Conservation (phyloP, 2,113 vertebrate genomes). For the Lynx canadensis region DNA sequence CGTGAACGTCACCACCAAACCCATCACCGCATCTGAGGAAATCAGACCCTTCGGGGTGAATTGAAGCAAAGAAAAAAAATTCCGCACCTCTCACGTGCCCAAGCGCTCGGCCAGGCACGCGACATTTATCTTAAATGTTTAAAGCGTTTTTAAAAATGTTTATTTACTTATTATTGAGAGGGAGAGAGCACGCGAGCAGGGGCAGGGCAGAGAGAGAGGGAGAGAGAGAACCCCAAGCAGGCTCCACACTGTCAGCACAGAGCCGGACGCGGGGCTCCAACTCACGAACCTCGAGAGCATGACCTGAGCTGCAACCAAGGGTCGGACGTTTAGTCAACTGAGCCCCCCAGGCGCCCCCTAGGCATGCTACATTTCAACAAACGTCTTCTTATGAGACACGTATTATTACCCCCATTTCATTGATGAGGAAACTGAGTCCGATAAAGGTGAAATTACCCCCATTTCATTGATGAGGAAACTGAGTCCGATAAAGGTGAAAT, state of each 20-base stretch:
- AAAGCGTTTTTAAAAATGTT: too few species aligned
- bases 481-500: background rate
- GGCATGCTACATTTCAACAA: background rate
- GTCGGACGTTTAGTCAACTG: too few species aligned
- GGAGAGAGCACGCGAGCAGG: too few species aligned
- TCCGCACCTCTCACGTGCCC: fast-evolving
- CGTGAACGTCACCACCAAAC: fast-evolving
- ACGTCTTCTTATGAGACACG: background rate
- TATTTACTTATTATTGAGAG: too few species aligned
- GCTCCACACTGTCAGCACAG: too few species aligned
- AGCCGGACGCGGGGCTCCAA: too few species aligned
- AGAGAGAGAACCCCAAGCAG: too few species aligned
- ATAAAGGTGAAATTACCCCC: background rate
- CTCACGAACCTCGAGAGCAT: too few species aligned
- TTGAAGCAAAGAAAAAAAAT: fast-evolving
- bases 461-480: background rate
- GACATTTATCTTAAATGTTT: too few species aligned
- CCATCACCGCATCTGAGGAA: background rate
- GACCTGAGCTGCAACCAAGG: too few species aligned
- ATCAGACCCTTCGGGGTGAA: fast-evolving
- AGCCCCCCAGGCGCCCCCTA: too few species aligned
- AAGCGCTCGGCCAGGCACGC: fast-evolving
- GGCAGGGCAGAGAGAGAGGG: too few species aligned
- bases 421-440: background rate
- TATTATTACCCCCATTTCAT: background rate